Conservation (phyloP, 2,888 invertebrate species). For the Melangyna quadrimaculata region DNA sequence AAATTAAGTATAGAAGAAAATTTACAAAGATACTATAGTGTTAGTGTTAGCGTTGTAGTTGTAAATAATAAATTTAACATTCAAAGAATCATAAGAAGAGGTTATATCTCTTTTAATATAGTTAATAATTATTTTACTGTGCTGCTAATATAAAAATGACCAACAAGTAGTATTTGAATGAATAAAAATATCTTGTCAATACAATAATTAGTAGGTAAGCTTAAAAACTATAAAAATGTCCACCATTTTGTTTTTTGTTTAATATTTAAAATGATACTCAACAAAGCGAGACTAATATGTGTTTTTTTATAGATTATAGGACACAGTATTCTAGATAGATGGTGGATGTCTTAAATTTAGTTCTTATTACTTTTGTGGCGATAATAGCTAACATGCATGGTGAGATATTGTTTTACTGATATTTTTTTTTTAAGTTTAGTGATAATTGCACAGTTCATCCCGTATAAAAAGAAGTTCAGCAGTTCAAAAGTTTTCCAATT, state of each 20-base stretch:
- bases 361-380: not conserved
- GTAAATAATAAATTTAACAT: slow-evolving; percentile 27
- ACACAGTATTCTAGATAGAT: not conserved
- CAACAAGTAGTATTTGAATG: slow-evolving; percentile 16
- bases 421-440: not conserved
- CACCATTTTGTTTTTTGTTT: slow-evolving; percentile 1
- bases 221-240: slow-evolving; percentile 41
- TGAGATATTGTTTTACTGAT: slow-evolving; percentile 19
- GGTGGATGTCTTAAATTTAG: not conserved
- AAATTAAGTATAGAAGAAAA: not conserved
- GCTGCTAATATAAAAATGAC: slow-evolving; percentile 28
- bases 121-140: slow-evolving; percentile 26
- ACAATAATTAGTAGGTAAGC: slow-evolving; percentile 33
- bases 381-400: slow-evolving; percentile 21
- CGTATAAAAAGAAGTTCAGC: slow-evolving; percentile 30
- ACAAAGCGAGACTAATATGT: not conserved
- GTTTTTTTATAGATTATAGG: not conserved
- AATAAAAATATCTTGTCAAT: slow-evolving; percentile 6
- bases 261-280: not conserved
- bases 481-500: not conserved
- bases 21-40: slow-evolving; percentile 15
- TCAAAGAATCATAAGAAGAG: slow-evolving; percentile 13
- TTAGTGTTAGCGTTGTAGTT: slow-evolving; percentile 29
- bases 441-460: slow-evolving; percentile 15
- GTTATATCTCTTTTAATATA: not conserved